Evolutionary conservation across 2,113 vertebrate genomes (phyloP).

Genomic region (Pangasianodon gigas): DNA sequence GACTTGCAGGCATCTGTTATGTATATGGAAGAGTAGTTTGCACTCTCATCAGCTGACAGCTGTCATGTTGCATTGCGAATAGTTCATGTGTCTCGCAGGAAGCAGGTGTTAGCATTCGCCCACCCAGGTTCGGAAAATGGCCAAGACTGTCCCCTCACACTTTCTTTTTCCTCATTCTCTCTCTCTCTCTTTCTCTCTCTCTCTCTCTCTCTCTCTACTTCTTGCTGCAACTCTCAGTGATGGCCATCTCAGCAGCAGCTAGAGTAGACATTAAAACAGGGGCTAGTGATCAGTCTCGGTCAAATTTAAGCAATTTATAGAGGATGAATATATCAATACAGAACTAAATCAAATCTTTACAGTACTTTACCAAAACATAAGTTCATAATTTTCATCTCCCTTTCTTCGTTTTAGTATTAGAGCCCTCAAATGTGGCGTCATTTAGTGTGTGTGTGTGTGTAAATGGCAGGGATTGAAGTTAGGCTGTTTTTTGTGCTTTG

Average conservation of each 20-base stretch:
- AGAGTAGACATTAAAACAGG: neutral
- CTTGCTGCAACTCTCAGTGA: neutral
- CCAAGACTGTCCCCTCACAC: neutral
- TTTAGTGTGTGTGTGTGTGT: neutral
- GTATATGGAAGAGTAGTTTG: neutral
- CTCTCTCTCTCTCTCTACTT: no score
- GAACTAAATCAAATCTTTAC: neutral
- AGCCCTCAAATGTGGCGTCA: neutral
- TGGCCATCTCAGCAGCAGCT: neutral
- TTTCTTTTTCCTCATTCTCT: neutral
- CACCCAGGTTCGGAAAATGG: neutral
- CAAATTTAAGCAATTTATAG: neutral
- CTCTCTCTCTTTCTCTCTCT: neutral
- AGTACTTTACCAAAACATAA: neutral
- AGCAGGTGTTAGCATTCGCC: neutral
- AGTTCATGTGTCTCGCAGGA: constrained; percentile 5
- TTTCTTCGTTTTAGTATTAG: neutral
- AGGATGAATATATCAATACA: neutral
- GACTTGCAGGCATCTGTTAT: neutral
- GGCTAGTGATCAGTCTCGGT: neutral
- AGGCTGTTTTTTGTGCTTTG: constrained; percentile 57
- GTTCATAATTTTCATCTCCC: neutral
- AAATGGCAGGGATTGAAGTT: constrained; percentile 53
- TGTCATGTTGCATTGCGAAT: neutral
- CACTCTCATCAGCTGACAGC: constrained; percentile 9